Evolutionary conservation across 2,797 vertebrate species (phyloP).

Genomic region (Monodelphis domestica): DNA sequence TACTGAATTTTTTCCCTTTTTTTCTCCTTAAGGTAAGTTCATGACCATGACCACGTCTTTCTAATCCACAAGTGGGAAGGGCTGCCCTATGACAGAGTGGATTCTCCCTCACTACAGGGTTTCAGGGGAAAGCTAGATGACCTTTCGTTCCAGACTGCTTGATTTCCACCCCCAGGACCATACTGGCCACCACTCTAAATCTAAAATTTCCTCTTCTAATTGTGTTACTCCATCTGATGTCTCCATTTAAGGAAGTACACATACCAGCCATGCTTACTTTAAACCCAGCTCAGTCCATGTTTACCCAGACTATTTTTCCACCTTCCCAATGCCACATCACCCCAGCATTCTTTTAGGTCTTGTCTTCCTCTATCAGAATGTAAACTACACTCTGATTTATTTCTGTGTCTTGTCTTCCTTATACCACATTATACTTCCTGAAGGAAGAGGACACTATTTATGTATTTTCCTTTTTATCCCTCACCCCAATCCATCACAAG

Average conservation of each 20-base stretch:
- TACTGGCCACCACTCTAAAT: neutral
- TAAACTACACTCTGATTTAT: neutral
- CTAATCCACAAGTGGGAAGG: constrained; percentile 48
- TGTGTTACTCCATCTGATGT: neutral
- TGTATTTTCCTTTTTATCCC: neutral
- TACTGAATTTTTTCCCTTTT: constrained; percentile 28
- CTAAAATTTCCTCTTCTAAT: neutral
- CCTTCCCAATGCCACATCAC: neutral
- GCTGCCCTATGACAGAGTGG: neutral
- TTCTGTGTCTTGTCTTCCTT: neutral
- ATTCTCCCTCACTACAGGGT: neutral
- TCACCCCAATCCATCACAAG: neutral
- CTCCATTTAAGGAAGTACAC: neutral
- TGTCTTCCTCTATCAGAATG: neutral
- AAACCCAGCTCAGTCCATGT: neutral
- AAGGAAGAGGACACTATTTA: neutral
- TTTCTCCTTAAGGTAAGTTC: constrained; percentile 42
- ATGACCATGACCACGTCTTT: constrained; percentile 25
- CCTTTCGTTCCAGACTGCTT: neutral
- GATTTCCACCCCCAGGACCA: neutral
- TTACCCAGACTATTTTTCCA: neutral
- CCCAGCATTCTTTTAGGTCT: neutral
- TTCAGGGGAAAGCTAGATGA: neutral
- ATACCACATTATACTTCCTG: neutral
- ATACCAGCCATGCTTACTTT: neutral